Evolutionary conservation across 2,113 vertebrate genomes (phyloP).

Genomic region (Rhinopomastus cyanomelas): DNA sequence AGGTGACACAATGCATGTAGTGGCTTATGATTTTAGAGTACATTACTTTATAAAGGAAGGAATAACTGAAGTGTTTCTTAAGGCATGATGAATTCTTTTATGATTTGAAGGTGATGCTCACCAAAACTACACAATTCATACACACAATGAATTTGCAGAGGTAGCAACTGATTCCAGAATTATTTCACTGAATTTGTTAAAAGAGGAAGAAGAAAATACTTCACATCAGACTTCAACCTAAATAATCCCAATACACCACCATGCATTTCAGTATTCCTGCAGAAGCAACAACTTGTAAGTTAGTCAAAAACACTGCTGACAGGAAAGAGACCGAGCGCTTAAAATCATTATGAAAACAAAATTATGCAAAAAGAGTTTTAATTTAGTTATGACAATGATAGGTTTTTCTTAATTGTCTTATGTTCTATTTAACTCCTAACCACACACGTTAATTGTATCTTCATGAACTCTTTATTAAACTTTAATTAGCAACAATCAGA

Average conservation of each 20-base stretch:
- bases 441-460: background rate
- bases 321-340: background rate
- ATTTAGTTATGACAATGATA: background rate
- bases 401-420: background rate
- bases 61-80: background rate
- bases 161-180: background rate
- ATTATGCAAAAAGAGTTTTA: background rate
- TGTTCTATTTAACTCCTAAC: background rate
- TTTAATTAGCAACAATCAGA: background rate
- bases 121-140: background rate
- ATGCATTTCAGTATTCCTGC: background rate
- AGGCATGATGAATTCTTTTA: background rate
- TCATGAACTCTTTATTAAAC: background rate
- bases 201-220: background rate
- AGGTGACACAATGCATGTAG: background rate
- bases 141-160: background rate
- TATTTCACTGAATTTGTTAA: background rate
- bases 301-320: background rate
- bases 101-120: background rate
- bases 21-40: background rate
- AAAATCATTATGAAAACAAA: background rate
- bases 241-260: background rate
- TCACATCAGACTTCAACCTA: background rate
- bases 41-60: background rate
- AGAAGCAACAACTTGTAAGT: background rate